Evolutionary conservation across 2,888 invertebrate species (phyloP).

Genomic region (Machimus rusticus): DNA sequence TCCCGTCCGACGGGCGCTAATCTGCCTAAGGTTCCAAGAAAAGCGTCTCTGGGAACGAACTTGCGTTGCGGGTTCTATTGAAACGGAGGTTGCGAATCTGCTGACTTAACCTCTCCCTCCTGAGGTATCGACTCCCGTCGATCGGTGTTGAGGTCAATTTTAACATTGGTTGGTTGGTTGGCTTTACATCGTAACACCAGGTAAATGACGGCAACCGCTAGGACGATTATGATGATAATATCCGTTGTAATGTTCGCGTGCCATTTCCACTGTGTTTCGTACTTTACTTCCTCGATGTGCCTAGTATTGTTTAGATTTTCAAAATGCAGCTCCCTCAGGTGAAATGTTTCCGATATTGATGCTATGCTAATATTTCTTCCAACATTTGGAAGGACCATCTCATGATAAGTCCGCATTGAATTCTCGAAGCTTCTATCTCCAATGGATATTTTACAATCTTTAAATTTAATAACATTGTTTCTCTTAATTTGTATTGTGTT

Average conservation of each 20-base stretch:
- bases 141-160: background rate
- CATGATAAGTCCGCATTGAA: background rate
- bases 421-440: background rate
- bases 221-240: background rate
- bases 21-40: background rate
- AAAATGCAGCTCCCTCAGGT: background rate
- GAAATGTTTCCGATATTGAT: background rate
- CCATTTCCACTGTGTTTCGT: background rate
- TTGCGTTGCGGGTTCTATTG: background rate
- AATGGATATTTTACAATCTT: constrained; percentile 20
- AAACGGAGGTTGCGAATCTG: background rate
- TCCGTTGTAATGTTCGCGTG: background rate
- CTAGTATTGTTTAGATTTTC: background rate
- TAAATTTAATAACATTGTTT: constrained; percentile 15
- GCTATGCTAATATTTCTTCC: background rate
- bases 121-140: constrained; percentile 11
- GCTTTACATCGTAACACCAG: background rate
- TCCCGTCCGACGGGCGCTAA: background rate
- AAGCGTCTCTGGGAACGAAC: background rate
- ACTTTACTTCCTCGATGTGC: background rate
- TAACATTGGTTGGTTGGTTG: background rate
- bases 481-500: background rate
- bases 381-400: background rate
- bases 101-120: constrained; percentile 29
- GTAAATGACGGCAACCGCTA: background rate